Evolutionary conservation across 2,888 invertebrate species (phyloP).

Genomic region (Cheilosia soror): DNA sequence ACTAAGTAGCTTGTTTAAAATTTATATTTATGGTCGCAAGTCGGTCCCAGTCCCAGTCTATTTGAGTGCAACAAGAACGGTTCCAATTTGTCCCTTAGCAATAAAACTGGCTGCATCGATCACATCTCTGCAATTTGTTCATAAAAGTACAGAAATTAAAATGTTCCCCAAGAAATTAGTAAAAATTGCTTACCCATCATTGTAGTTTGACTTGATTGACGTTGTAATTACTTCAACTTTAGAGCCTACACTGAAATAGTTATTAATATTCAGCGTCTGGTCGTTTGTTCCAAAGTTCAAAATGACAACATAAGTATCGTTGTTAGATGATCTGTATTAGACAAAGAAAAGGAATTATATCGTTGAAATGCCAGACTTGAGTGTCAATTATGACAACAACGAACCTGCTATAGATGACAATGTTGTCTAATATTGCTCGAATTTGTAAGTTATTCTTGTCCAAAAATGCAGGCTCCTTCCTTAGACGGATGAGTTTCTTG

Average conservation of each 20-base stretch:
- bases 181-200: constrained; percentile 79
- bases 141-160: not conserved
- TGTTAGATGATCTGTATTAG: constrained; percentile 59
- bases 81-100: constrained; percentile 80
- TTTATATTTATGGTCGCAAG: not conserved
- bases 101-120: constrained; percentile 78
- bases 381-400: not conserved
- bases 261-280: constrained; percentile 84
- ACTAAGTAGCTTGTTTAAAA: not conserved
- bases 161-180: not conserved
- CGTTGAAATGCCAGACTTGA: not conserved
- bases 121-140: constrained; percentile 75
- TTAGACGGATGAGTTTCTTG: constrained; percentile 85
- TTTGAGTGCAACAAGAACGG: constrained; percentile 79
- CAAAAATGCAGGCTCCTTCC: constrained; percentile 84
- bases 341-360: too few species aligned
- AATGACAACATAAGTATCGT: constrained; percentile 83
- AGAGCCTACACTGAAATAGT: constrained; percentile 78
- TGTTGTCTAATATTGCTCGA: constrained; percentile 78
- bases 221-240: constrained; percentile 81
- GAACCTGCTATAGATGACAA: constrained; percentile 81
- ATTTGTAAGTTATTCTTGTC: constrained; percentile 78
- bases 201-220: constrained; percentile 80
- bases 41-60: not conserved
- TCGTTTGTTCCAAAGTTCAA: constrained; percentile 85